Base-by-base conservation (phyloP, 2,797 vertebrate genomes). In the Sitta carolinensis region DNA sequence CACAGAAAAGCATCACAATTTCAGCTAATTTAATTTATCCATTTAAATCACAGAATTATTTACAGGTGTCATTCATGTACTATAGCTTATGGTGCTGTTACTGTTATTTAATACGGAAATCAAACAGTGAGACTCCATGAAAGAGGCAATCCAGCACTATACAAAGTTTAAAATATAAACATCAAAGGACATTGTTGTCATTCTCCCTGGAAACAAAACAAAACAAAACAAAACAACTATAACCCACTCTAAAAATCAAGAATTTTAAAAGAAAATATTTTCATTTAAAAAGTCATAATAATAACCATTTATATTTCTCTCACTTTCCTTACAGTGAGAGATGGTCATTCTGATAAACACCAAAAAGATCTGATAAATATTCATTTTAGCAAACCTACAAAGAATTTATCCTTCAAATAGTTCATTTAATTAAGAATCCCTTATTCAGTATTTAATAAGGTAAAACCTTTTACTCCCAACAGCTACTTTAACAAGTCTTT, bases 401-500 rank as follows among this genome's bases (percentile, higher is more conserved):
- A 96, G 84, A 97, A 90, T 95, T 95, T 94, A 94, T 94, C 59
- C 47, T 75, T 94, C 86, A 95, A 96, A 95, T 93, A 97, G 78
- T 96, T 97, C 79, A 92, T 95, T 97, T 96, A 96, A 96, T 97
- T 96, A 95, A 66, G 67, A 93, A 94, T 83, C 70, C 80, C 91
- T 94, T 95, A 97, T 78, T 95, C 84, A 87, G 62, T 94, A 91
- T 95, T 97, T 96, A 93, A 95, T 96, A 97, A 96, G 92, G 75
- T 92, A 97, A 97, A 97, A 95, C 34, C 78, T 83, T 75, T 80
- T 96, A 96, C 57, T 95, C 73, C 80, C 92, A 95, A 90, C 66
- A 96, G 88, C 67, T 95, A 95, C 90, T 96, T 97, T 96, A 96
- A 93, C 76, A 93, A 97, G 84, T 91, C 91, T 94, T 97, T 98